Conservation (phyloP, 2,113 vertebrate species). For the Elgaria multicarinata region DNA sequence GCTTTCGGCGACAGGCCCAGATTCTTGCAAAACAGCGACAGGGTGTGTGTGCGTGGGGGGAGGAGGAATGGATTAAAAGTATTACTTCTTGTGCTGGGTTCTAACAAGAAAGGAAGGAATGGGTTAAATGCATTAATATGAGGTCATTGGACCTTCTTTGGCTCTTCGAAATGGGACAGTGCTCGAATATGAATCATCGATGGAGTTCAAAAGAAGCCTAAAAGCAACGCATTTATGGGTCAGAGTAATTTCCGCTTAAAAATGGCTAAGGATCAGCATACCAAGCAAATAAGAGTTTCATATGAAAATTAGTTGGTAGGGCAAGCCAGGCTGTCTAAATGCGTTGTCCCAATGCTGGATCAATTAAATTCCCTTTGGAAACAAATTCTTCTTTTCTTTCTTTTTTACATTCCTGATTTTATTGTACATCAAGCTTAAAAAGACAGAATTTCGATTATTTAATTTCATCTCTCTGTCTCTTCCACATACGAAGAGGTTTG, state of each 20-base stretch:
- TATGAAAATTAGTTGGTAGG: background rate
- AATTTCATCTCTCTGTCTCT: background rate
- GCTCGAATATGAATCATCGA: background rate
- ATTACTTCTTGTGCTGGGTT: background rate
- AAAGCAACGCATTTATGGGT: background rate
- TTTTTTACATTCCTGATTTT: background rate
- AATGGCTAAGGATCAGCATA: too few relatives aligned
- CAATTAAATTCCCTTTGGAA: background rate
- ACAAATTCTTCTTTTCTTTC: too few relatives aligned
- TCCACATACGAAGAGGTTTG: background rate
- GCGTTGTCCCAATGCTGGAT: background rate
- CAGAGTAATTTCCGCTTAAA: background rate
- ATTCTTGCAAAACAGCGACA: background rate
- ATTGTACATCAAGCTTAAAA: background rate
- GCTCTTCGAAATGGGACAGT: too few relatives aligned
- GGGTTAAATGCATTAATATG: background rate
- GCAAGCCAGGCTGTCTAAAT: background rate
- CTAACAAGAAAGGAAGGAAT: background rate
- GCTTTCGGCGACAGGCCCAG: constrained; percentile 2
- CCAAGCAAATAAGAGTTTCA: background rate
- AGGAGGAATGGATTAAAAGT: constrained; percentile 32
- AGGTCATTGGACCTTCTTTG: background rate
- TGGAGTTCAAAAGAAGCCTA: background rate
- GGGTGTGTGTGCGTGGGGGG: background rate
- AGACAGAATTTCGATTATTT: background rate